These are phyloP conservation scores for Rapana venosa DNA, from an alignment of 2,888 invertebrate genomes.

Conservation along the genomic window DNA sequence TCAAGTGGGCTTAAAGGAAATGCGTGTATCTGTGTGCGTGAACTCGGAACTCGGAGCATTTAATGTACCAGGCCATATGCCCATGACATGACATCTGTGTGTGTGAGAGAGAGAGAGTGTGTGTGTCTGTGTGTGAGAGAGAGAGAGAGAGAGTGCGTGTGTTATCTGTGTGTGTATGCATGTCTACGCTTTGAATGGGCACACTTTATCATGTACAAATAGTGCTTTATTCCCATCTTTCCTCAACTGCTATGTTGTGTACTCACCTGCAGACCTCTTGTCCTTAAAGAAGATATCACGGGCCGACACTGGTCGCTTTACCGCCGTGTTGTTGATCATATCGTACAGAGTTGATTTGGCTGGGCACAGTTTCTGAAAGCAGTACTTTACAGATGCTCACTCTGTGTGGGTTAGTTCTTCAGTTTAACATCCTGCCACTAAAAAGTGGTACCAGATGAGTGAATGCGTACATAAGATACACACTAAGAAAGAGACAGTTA, in stretches of 20 bases:
- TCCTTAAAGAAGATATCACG: conserved; percentile 62
- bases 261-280: conserved; percentile 57
- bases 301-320: conserved; percentile 52
- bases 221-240: no score
- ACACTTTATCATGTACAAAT: no score
- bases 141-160: not conserved
- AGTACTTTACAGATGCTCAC: not conserved
- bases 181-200: not conserved
- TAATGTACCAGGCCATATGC: no score
- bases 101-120: not conserved
- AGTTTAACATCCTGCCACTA: no score
- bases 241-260: not conserved
- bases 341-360: conserved; percentile 67
- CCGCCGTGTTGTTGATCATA: conserved; percentile 56
- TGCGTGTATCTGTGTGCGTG: no score
- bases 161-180: not conserved
- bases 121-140: not conserved
- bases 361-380: conserved; percentile 46
- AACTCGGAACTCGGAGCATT: no score
- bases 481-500: no score
- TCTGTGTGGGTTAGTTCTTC: no score
- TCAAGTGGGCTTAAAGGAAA: no score
- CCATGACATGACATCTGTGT: not conserved
- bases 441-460: no score
- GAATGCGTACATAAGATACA: no score